Conservation (phyloP, 2,113 vertebrate genomes). For the Aphyosemion australe region DNA sequence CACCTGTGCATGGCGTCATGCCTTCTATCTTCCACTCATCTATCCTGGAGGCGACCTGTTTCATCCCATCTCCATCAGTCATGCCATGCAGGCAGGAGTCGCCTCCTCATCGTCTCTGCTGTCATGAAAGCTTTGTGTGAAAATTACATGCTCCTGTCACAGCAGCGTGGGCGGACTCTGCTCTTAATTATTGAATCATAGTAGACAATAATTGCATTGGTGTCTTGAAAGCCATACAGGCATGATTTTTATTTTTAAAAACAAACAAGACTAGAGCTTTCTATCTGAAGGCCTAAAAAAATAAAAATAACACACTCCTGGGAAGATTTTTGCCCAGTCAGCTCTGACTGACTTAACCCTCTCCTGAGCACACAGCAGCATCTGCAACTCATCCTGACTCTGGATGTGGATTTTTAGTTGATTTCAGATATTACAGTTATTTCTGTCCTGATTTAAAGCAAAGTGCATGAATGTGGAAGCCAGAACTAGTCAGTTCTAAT, state of each 20-base stretch:
- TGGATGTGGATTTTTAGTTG: not conserved
- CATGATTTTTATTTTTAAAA: slow-evolving; percentile 26
- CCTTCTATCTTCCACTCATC: slow-evolving; percentile 12
- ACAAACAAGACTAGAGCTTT: slow-evolving; percentile 32
- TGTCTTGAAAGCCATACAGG: slow-evolving; percentile 38
- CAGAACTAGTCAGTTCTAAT: slow-evolving; percentile 11
- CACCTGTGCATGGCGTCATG: not conserved
- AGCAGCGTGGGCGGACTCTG: not conserved
- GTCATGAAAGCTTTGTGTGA: slow-evolving; percentile 19
- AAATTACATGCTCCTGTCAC: slow-evolving; percentile 16
- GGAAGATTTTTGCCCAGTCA: slow-evolving; percentile 41
- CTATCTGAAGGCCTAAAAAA: slow-evolving; percentile 36
- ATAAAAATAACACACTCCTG: slow-evolving; percentile 14
- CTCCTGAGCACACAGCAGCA: slow-evolving; percentile 19
- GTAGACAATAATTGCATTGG: slow-evolving; percentile 3
- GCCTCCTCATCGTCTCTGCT: not conserved
- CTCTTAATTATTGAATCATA: not conserved
- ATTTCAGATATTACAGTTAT: too few species aligned
- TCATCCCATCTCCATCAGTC: slow-evolving; percentile 38
- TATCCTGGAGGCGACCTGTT: slow-evolving; percentile 15
- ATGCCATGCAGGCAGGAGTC: slow-evolving; percentile 1
- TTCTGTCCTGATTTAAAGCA: slow-evolving; percentile 1
- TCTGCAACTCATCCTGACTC: slow-evolving; percentile 5
- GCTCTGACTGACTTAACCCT: slow-evolving; percentile 35
- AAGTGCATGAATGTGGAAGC: slow-evolving; percentile 22